Conservation (phyloP, 1,140 invertebrate species). For the Linepithema humile region DNA sequence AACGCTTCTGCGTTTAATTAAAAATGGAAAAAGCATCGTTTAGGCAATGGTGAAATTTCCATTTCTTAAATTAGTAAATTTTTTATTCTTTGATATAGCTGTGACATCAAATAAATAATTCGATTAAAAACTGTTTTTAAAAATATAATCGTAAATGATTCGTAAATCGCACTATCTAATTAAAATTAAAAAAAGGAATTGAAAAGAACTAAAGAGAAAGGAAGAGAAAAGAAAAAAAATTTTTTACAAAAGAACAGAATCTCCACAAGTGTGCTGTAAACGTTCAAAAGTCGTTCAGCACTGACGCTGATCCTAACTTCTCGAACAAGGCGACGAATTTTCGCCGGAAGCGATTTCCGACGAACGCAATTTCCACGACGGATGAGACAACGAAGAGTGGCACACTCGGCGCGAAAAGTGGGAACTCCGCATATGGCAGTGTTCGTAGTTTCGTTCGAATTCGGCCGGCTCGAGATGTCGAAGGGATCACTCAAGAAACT, state of each 20-base stretch:
- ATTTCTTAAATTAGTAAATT: not conserved
- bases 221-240: too few relatives aligned
- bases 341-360: not conserved
- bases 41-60: constrained; percentile 1
- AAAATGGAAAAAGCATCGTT: not conserved
- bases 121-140: not conserved
- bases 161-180: too few relatives aligned
- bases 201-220: too few relatives aligned
- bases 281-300: not conserved
- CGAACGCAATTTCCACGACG: not conserved
- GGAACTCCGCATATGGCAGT: not conserved
- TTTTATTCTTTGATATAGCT: not conserved
- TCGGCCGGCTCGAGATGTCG: not conserved
- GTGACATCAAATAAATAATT: not conserved
- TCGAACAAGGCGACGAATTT: not conserved
- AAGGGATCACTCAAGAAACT: not conserved
- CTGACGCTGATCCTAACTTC: not conserved
- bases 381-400: not conserved
- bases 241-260: too few relatives aligned
- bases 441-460: constrained; percentile 29
- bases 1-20: constrained; percentile 29
- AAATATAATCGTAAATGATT: not conserved
- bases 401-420: not conserved
- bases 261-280: too few relatives aligned
- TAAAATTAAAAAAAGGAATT: too few relatives aligned